phyloP scores from a whole-genome alignment of 2,888 invertebrate genomes.

The Aphodius sticticus region DNA sequence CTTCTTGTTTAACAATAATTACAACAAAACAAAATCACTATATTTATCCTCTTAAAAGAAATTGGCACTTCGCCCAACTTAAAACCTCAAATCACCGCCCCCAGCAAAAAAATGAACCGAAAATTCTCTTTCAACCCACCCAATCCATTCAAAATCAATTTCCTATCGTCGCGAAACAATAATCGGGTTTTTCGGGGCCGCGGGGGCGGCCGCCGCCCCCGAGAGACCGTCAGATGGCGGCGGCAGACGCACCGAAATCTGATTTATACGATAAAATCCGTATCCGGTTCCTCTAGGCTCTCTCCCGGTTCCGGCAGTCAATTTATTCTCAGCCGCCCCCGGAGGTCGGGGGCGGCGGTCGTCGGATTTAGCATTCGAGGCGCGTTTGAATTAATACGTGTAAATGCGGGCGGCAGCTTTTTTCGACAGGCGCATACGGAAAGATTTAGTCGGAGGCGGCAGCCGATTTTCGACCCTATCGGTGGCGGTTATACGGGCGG shows the following conservation, averaged over 20 bases:
- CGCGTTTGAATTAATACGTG: conserved; percentile 59
- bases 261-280: conserved; percentile 53
- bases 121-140: not conserved
- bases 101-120: not conserved
- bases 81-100: not conserved
- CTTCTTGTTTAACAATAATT: too few relatives aligned
- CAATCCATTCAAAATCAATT: conserved; percentile 7
- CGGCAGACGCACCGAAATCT: conserved; percentile 36
- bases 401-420: conserved; percentile 57
- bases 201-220: not conserved
- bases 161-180: not conserved
- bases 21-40: too few relatives aligned
- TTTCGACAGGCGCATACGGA: conserved; percentile 55
- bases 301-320: conserved; percentile 48
- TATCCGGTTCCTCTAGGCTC: conserved; percentile 30
- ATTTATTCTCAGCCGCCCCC: conserved; percentile 49
- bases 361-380: conserved; percentile 54
- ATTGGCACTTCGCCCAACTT: not conserved
- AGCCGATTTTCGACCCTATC: conserved; percentile 49
- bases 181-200: not conserved
- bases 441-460: conserved; percentile 50
- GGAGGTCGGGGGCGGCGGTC: not conserved
- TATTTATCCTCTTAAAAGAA: too few relatives aligned
- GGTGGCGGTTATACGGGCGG: conserved; percentile 47
- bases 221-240: conserved; percentile 6